These are phyloP conservation scores for Chionis minor DNA, from an alignment of 2,113 vertebrate species.

Conservation along the genomic window DNA sequence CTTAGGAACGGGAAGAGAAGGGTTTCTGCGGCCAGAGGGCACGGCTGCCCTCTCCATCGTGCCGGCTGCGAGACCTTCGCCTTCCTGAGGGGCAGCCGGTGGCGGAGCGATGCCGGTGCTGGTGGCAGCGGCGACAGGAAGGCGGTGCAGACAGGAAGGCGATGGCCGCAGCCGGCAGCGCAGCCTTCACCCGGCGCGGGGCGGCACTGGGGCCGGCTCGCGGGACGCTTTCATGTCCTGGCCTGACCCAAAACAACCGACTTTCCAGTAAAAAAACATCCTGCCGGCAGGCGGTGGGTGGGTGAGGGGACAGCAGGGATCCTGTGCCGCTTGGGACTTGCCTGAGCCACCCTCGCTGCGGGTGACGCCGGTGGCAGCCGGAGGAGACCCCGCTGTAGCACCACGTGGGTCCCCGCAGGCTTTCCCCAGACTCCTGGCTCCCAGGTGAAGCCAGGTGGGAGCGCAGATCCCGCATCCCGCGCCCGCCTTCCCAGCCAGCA, in stretches of 20 bases:
- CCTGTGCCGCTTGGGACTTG: not conserved
- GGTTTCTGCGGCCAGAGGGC: not conserved
- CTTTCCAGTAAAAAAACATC: conserved; percentile 41
- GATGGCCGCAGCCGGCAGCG: not conserved
- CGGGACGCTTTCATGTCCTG: conserved; percentile 1
- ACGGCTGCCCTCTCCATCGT: not conserved
- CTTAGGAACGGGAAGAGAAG: fast-evolving
- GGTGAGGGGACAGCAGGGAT: fast-evolving
- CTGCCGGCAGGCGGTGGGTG: not conserved
- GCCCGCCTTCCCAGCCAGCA: fast-evolving
- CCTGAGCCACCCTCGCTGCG: not conserved
- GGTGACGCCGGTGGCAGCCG: not conserved
- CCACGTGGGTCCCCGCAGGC: fast-evolving
- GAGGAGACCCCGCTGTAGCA: not conserved
- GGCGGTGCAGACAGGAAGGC: conserved; percentile 28
- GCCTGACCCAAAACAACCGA: conserved; percentile 31
- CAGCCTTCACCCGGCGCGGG: not conserved
- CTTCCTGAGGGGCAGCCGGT: not conserved
- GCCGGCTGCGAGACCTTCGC: not conserved
- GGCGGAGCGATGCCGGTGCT: not conserved
- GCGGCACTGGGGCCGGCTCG: not conserved
- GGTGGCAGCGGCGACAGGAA: conserved; percentile 49
- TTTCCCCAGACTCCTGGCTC: not conserved
- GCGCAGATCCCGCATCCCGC: fast-evolving
- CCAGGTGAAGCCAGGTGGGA: fast-evolving